A percentile compares a stretch with the other conserved stretches of the same genome.
phyloP scores from a whole-genome alignment of 2,113 vertebrate genomes.

The Neolamprologus hecqui region DNA sequence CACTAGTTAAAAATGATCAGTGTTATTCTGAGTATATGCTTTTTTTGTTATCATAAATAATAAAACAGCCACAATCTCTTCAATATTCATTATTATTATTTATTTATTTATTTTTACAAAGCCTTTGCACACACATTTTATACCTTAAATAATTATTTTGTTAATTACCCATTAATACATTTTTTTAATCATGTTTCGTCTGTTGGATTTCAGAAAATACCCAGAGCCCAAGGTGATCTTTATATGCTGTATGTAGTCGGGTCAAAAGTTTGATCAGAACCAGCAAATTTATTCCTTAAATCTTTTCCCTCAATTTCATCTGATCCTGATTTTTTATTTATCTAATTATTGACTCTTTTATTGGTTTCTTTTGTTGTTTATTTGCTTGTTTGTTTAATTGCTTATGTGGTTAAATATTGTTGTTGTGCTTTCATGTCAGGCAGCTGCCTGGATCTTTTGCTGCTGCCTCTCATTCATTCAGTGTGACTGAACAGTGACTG shows the following conservation, averaged over 20 bases:
- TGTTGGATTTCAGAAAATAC: background rate
- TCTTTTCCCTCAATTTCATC: background rate
- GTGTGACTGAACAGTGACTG: background rate
- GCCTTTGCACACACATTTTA: background rate
- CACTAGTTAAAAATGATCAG: background rate
- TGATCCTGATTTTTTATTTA: background rate
- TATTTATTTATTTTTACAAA: background rate
- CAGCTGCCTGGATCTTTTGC: fast-evolving
- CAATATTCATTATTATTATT: background rate
- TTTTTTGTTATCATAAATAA: fast-evolving
- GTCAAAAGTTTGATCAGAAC: fast-evolving
- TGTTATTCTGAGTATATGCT: background rate
- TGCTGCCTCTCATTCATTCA: background rate
- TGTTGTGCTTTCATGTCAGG: background rate
- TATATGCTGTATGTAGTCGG: background rate
- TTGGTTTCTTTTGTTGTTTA: background rate
- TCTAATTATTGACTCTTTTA: background rate
- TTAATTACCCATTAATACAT: background rate
- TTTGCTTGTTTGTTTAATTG: background rate
- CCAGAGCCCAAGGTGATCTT: background rate
- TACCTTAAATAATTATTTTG: background rate
- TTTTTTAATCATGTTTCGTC: background rate
- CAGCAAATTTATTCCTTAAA: background rate
- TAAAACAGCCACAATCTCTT: background rate
- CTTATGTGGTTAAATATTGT: background rate